Evolutionary conservation across 2,113 vertebrate species (phyloP).

Genomic region (Colaptes auratus): DNA sequence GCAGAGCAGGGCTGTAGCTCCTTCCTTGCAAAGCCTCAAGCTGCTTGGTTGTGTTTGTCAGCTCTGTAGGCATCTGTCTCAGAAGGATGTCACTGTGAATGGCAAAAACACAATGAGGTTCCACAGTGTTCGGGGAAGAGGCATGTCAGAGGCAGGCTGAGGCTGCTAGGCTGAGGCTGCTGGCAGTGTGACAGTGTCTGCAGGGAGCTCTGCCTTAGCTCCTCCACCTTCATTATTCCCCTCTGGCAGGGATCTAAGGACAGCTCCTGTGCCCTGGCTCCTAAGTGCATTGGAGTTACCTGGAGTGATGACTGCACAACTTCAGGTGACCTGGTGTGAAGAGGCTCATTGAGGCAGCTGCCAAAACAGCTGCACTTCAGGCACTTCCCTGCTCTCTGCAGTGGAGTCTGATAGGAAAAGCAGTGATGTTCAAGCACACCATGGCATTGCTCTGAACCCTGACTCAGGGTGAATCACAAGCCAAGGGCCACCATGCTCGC

Average conservation of each 20-base stretch:
- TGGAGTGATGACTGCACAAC: fast-evolving
- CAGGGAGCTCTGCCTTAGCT: not conserved
- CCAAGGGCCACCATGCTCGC: fast-evolving
- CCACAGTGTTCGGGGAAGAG: not conserved
- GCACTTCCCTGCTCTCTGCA: not conserved
- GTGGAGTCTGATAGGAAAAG: not conserved
- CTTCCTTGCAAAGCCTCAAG: not conserved
- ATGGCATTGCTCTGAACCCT: not conserved
- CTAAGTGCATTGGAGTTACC: not conserved
- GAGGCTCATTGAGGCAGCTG: not conserved
- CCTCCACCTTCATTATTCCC: not conserved
- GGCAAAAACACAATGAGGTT: not conserved
- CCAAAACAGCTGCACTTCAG: not conserved
- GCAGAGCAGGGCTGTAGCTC: fast-evolving
- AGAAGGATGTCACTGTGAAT: not conserved
- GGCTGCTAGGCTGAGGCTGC: not conserved
- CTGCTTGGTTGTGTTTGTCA: not conserved
- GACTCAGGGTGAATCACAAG: not conserved
- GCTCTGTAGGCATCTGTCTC: not conserved
- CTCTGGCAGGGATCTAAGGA: not conserved
- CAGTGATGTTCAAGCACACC: not conserved
- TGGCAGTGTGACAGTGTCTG: not conserved
- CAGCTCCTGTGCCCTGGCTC: not conserved
- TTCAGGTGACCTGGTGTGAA: not conserved
- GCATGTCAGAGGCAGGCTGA: not conserved